Evolutionary conservation across 1,140 invertebrate species (phyloP).

Genomic region (Reticulitermes speratus): DNA sequence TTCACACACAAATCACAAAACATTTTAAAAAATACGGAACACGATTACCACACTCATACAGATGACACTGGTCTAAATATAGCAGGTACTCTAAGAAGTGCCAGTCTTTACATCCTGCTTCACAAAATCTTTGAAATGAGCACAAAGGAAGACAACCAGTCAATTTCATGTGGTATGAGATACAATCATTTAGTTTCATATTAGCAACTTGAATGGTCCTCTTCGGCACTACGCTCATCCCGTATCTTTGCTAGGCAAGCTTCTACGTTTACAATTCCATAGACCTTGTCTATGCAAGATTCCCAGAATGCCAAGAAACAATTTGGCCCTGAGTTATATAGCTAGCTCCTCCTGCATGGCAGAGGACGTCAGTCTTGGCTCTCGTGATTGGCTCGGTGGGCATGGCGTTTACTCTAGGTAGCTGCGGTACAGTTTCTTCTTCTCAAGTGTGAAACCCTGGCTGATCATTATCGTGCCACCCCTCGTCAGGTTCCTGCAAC

Average conservation of each 20-base stretch:
- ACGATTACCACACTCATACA: neutral
- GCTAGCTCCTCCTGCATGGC: neutral
- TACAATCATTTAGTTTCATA: neutral
- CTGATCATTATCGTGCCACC: conserved; percentile 81
- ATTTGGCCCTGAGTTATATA: neutral
- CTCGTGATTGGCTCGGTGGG: conserved; percentile 1
- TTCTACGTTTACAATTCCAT: neutral
- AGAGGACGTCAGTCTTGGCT: conserved; percentile 25
- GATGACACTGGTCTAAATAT: neutral
- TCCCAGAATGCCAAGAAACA: neutral
- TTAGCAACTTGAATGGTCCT: neutral
- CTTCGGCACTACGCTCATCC: neutral
- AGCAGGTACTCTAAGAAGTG: neutral
- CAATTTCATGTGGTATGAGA: neutral
- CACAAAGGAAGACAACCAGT: neutral
- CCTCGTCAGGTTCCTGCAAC: conserved; percentile 72
- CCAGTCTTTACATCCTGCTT: neutral
- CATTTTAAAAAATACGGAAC: neutral
- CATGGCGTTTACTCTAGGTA: conserved; percentile 49
- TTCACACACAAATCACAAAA: conserved; percentile 4
- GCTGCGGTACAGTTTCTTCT: conserved; percentile 83
- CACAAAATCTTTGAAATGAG: neutral
- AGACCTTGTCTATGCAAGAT: neutral
- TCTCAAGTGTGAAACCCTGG: conserved; percentile 77
- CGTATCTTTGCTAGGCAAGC: neutral